Conservation (phyloP, 2,797 vertebrate species). For the Coluber constrictor region DNA sequence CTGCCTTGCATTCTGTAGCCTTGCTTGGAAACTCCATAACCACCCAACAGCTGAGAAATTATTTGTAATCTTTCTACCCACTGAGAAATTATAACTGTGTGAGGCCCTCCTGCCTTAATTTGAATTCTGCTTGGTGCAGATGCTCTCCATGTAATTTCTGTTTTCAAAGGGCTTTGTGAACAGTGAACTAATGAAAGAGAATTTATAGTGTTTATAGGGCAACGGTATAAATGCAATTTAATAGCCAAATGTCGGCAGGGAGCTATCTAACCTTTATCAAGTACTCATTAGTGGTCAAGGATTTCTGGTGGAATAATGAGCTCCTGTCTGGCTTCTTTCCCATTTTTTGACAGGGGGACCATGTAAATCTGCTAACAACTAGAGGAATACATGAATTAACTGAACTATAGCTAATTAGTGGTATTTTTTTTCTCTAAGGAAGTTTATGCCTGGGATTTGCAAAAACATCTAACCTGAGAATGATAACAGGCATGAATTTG, state of each 20-base stretch:
- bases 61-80: slow-evolving; percentile 20
- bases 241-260: slow-evolving; percentile 53
- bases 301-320: slow-evolving; percentile 63
- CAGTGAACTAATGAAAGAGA: slow-evolving; percentile 57
- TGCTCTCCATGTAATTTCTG: slow-evolving; percentile 48
- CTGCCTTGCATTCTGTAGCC: background rate
- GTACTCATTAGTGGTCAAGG: slow-evolving; percentile 54
- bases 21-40: slow-evolving; percentile 45
- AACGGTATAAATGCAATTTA: slow-evolving; percentile 61
- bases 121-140: slow-evolving; percentile 54
- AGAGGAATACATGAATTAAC: slow-evolving; percentile 45
- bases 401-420: slow-evolving; percentile 47
- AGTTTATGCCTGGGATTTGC: slow-evolving; percentile 27
- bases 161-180: slow-evolving; percentile 55
- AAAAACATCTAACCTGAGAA: slow-evolving; percentile 39
- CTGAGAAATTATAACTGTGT: slow-evolving; percentile 46
- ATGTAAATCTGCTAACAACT: slow-evolving; percentile 50
- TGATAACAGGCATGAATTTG: slow-evolving; percentile 9
- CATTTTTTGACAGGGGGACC: slow-evolving; percentile 52
- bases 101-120: slow-evolving; percentile 50
- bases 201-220: slow-evolving; percentile 60
- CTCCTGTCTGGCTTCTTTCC: slow-evolving; percentile 48
- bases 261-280: slow-evolving; percentile 57
- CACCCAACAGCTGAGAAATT: slow-evolving; percentile 40
- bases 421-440: slow-evolving; percentile 4